Conservation (phyloP, 2,113 vertebrate species). For the Aegotheles bennettii region DNA sequence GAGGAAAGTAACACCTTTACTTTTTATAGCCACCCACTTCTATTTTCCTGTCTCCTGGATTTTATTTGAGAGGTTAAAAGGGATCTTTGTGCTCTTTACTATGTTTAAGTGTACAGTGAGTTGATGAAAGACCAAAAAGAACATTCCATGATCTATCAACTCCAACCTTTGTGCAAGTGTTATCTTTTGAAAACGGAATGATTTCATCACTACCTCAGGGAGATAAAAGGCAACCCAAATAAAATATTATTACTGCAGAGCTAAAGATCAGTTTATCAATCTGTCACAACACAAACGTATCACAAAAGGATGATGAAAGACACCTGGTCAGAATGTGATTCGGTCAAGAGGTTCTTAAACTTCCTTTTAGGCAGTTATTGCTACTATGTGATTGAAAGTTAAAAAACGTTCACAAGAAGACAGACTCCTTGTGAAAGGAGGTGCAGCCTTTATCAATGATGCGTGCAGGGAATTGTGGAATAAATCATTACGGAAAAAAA, state of each 20-base stretch:
- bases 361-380: neutral
- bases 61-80: neutral
- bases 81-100: neutral
- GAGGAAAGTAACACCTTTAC: neutral
- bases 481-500: accelerated
- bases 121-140: neutral
- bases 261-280: neutral
- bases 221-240: neutral
- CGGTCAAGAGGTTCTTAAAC: neutral
- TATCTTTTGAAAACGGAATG: neutral
- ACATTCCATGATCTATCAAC: neutral
- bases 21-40: neutral
- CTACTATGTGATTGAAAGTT: neutral
- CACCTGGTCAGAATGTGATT: neutral
- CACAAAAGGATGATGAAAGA: neutral
- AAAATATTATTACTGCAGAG: neutral
- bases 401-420: neutral
- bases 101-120: neutral
- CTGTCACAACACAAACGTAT: neutral
- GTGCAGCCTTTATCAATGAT: neutral
- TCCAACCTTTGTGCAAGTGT: neutral
- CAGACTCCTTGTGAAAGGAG: neutral
- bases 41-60: neutral
- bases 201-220: neutral
- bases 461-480: neutral